Conservation (phyloP, 2,797 vertebrate genomes). For the Coregonus ussuriensis region DNA sequence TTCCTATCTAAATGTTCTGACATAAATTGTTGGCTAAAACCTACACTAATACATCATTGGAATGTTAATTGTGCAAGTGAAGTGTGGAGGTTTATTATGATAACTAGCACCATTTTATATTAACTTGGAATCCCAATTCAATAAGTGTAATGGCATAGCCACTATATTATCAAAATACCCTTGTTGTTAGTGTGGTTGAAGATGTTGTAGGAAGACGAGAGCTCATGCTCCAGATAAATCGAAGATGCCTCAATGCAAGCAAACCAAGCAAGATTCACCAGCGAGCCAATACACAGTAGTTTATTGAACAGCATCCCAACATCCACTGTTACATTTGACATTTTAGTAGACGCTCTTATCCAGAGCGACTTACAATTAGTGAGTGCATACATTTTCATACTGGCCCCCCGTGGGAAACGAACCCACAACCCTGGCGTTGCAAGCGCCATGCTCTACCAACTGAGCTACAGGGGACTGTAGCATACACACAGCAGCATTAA, state of each 20-base stretch:
- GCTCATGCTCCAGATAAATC: background rate
- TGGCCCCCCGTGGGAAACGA: too few relatives aligned
- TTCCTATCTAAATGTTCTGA: background rate
- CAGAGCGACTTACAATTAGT: too few relatives aligned
- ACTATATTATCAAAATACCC: background rate
- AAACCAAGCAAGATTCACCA: background rate
- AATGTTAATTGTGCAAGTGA: background rate
- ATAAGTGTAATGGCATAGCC: background rate
- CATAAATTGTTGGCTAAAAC: background rate
- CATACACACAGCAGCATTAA: conserved; percentile 63
- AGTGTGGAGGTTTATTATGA: background rate
- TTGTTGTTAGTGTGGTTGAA: background rate
- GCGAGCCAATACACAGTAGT: background rate
- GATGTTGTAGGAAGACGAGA: background rate
- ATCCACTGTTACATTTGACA: conserved; percentile 26
- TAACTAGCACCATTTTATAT: background rate
- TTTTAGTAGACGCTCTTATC: too few relatives aligned
- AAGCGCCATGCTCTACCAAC: too few relatives aligned
- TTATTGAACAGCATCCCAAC: background rate
- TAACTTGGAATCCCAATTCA: background rate
- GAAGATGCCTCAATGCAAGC: background rate
- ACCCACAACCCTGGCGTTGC: too few relatives aligned
- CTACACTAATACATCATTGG: background rate
- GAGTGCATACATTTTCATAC: too few relatives aligned
- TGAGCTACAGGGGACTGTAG: conserved; percentile 28